Base-by-base conservation (phyloP, 2,888 invertebrate genomes). In the Diadegma fenestrale region DNA sequence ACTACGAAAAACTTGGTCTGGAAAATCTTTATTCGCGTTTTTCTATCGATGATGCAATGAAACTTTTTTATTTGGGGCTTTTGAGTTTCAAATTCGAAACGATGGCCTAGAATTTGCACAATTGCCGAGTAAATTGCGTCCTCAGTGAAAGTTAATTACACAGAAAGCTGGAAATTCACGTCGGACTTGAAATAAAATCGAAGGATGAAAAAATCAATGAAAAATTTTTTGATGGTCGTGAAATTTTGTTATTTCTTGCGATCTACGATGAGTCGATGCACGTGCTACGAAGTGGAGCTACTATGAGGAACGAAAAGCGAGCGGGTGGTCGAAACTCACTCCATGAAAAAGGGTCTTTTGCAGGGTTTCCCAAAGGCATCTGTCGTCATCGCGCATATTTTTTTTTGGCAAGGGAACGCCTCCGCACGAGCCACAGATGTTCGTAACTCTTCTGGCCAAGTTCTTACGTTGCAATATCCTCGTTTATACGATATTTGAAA, bases 281-380 rank as follows among this genome's bases (percentile, higher is more conserved):
- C 79, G 85, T 82, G 82, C 80, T 79, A 48, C 12, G n/a, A 48
- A 51, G 48, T 72, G 41, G 69, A 68, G 64, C 19, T 19, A 19
- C 51, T 63, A 33, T 22, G 30, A 33, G 43, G 22, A 26, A 64
- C 72, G 72, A 80, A 64, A 58, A 80, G 22, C 19, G 80, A 82
- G 72, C 85, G 85, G 85, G 82, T 83, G 86, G 86, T 69, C 82
- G 77, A 48, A 58, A 30, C 69, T 45, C 30, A 71, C 58, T 33
- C 58, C 41, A 72, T 75, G 80, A 82, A 73, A 80, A 72, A 71
- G 61, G 19, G n/a, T 85, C 87, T 80, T 78, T 90, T 90, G 87
- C 86, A 88, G 84, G 90, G 90, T 89, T 92, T 92, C 92, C 83
- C 88, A 30, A 45, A 73, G 89, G 88, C 92, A 91, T 91, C 91